Evolutionary conservation across 1,140 invertebrate genomes (phyloP).

Genomic region (Anoplolepis gracilipes): DNA sequence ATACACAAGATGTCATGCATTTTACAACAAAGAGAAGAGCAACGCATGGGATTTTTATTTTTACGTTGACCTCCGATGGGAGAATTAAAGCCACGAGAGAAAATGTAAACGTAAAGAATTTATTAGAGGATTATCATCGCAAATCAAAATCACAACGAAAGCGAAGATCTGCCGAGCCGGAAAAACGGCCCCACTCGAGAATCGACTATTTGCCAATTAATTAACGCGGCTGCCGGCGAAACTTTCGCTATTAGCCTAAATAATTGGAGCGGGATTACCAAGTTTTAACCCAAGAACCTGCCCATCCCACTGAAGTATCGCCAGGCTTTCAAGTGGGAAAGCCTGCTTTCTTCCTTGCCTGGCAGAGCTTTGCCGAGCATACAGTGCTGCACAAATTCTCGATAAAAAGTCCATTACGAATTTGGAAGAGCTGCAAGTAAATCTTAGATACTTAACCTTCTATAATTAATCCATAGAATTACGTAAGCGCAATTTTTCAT

Average conservation of each 20-base stretch:
- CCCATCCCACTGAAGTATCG: conserved; percentile 29
- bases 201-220: conserved; percentile 67
- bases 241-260: conserved; percentile 66
- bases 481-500: not conserved
- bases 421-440: conserved; percentile 24
- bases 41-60: not conserved
- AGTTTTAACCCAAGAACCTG: conserved; percentile 57
- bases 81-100: not conserved
- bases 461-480: conserved; percentile 10
- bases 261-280: conserved; percentile 66
- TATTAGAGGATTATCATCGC: conserved; percentile 17
- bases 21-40: not conserved
- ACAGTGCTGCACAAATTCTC: conserved; percentile 27
- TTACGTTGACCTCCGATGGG: not conserved
- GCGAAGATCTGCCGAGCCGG: conserved; percentile 16
- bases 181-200: conserved; percentile 40
- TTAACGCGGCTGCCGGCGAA: conserved; percentile 59
- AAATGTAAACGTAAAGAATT: conserved; percentile 17
- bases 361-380: conserved; percentile 17
- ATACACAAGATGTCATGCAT: not conserved
- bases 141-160: conserved; percentile 24
- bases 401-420: conserved; percentile 48
- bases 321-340: conserved; percentile 41
- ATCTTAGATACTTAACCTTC: conserved; percentile 5
- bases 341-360: conserved; percentile 44